These are phyloP conservation scores for Epicampocera succincta DNA, from an alignment of 2,888 invertebrate genomes.

Conservation along the genomic window DNA sequence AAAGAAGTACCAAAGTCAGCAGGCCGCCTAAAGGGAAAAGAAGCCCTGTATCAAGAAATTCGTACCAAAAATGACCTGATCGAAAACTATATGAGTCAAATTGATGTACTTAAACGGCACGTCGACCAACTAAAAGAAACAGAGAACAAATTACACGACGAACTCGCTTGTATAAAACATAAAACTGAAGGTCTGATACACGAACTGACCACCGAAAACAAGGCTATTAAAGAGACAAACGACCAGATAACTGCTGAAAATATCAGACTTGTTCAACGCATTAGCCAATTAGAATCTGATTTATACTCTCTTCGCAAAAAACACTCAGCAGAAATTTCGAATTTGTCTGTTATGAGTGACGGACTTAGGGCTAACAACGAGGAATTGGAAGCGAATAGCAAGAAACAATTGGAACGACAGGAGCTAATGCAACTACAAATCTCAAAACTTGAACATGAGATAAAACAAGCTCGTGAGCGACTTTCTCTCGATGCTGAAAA, in stretches of 20 bases:
- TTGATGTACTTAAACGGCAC: slow-evolving; percentile 83
- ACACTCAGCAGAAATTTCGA: slow-evolving; percentile 75
- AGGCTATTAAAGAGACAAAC: slow-evolving; percentile 74
- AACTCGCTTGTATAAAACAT: slow-evolving; percentile 72
- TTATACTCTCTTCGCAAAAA: slow-evolving; percentile 73
- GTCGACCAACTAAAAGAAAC: slow-evolving; percentile 80
- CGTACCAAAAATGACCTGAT: slow-evolving; percentile 83
- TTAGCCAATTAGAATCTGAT: slow-evolving; percentile 73
- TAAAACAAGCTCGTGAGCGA: slow-evolving; percentile 73
- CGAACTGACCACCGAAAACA: slow-evolving; percentile 76
- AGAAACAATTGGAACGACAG: slow-evolving; percentile 71
- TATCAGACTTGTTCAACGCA: slow-evolving; percentile 72
- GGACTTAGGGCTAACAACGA: slow-evolving; percentile 69
- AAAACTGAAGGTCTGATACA: slow-evolving; percentile 77
- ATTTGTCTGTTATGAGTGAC: slow-evolving; percentile 63
- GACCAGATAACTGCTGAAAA: slow-evolving; percentile 75
- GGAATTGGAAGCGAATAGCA: slow-evolving; percentile 69
- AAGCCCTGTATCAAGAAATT: slow-evolving; percentile 82
- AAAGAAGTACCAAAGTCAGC: slow-evolving; percentile 81
- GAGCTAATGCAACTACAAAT: slow-evolving; percentile 69
- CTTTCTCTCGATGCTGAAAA: slow-evolving; percentile 73
- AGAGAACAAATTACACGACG: slow-evolving; percentile 77
- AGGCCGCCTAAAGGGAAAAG: slow-evolving; percentile 82
- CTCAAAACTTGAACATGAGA: slow-evolving; percentile 72
- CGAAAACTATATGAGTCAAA: slow-evolving; percentile 82